Evolutionary conservation across 2,113 vertebrate genomes (phyloP).

Genomic region (Acinonyx jubatus): DNA sequence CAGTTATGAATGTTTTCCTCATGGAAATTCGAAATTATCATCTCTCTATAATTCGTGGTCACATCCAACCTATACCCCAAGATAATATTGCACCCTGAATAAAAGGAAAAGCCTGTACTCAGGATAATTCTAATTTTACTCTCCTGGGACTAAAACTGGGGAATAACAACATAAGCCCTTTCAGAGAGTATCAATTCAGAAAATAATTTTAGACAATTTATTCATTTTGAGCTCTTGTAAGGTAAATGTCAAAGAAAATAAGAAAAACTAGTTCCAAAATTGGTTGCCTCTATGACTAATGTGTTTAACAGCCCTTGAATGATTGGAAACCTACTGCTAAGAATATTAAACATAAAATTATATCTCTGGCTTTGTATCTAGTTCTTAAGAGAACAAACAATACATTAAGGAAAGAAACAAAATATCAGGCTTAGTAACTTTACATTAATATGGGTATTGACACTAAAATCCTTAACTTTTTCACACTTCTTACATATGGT

Average conservation of each 20-base stretch:
- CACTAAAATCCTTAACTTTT: slow-evolving; percentile 37
- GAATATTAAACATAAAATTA: neutral
- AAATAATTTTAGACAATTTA: slow-evolving; percentile 22
- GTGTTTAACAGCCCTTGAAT: neutral
- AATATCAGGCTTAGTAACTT: slow-evolving; percentile 58
- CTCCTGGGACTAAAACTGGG: slow-evolving; percentile 17
- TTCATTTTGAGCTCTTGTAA: slow-evolving; percentile 55
- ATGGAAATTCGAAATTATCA: slow-evolving; percentile 1
- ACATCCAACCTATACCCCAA: neutral
- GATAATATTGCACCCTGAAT: slow-evolving; percentile 18
- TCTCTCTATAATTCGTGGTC: slow-evolving; percentile 14
- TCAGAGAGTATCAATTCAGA: neutral
- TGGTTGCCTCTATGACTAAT: neutral
- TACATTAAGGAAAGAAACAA: slow-evolving; percentile 41
- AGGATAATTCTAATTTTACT: slow-evolving; percentile 25
- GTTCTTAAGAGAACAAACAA: neutral
- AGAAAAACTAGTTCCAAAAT: neutral
- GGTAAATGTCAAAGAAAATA: slow-evolving; percentile 43
- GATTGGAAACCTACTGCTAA: slow-evolving; percentile 5
- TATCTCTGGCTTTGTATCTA: neutral
- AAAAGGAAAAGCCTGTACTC: neutral
- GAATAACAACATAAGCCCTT: neutral
- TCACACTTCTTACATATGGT: neutral
- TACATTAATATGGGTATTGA: neutral
- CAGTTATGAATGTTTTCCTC: neutral